Conservation (phyloP, 1,140 invertebrate genomes). For the Catajapyx aquilonaris region DNA sequence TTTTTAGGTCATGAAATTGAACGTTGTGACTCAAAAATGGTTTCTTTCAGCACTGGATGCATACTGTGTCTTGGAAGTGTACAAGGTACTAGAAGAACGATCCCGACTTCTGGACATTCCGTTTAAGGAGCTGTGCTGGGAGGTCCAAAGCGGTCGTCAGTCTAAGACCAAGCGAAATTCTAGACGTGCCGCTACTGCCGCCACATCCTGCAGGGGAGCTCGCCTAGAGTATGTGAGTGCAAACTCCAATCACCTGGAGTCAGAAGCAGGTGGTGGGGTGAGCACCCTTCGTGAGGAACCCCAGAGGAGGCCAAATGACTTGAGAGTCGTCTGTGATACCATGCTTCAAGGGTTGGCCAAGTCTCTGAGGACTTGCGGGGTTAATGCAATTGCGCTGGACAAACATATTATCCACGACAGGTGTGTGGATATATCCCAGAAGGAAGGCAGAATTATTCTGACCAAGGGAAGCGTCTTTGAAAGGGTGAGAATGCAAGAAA, state of each 20-base stretch:
- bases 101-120: constrained; percentile 28
- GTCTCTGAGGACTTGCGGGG: constrained; percentile 37
- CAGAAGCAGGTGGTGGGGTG: too few species aligned
- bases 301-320: constrained; percentile 7
- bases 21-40: too few species aligned
- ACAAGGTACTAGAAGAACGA: constrained; percentile 28
- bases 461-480: constrained; percentile 26
- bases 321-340: constrained; percentile 29
- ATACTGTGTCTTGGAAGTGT: constrained; percentile 52
- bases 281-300: constrained; percentile 6
- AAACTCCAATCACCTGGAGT: too few species aligned
- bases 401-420: constrained; percentile 24
- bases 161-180: constrained; percentile 1
- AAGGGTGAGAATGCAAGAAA: constrained; percentile 18
- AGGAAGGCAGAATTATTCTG: constrained; percentile 31
- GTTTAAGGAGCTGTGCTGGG: constrained; percentile 35
- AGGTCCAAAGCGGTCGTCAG: constrained; percentile 18
- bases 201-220: too few species aligned
- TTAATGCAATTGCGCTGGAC: constrained; percentile 34
- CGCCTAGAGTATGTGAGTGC: too few species aligned
- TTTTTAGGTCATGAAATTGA: too few species aligned
- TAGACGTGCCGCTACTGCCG: constrained; percentile 2
- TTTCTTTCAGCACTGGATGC: constrained; percentile 53
- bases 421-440: constrained; percentile 24
- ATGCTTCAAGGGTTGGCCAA: constrained; percentile 31